Evolutionary conservation across 2,888 invertebrate genomes (phyloP).

Genomic region (Cheilosia variabilis): DNA sequence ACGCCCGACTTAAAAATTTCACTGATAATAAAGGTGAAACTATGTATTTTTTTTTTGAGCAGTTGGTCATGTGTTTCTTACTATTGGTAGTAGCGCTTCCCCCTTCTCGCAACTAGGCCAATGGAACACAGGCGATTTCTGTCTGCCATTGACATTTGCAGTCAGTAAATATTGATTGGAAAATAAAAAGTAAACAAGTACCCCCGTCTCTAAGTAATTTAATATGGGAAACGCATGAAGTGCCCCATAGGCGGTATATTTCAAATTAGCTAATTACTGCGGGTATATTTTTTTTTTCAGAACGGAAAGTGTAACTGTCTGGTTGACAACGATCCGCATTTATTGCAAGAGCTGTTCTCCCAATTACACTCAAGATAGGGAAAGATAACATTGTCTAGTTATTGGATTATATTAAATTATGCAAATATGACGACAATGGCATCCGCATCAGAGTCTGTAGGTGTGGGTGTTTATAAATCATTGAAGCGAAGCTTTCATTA

Average conservation of each 20-base stretch:
- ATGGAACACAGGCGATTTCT: too few species aligned
- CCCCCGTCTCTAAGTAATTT: neutral
- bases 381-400: constrained; percentile 57
- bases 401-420: constrained; percentile 61
- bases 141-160: too few species aligned
- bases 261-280: neutral
- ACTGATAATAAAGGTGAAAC: too few species aligned
- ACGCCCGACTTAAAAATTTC: too few species aligned
- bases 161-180: too few species aligned
- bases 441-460: neutral
- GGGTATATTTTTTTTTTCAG: neutral
- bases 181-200: too few species aligned
- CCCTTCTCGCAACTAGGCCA: too few species aligned
- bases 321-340: constrained; percentile 1
- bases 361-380: constrained; percentile 37
- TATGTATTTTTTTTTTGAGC: too few species aligned
- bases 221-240: neutral
- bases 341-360: constrained; percentile 28
- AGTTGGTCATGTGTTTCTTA: too few species aligned
- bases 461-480: too few species aligned
- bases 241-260: neutral
- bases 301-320: neutral
- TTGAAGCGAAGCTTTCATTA: too few species aligned
- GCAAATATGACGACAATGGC: constrained; percentile 37
- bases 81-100: too few species aligned